These are phyloP conservation scores for Lithosia quadra DNA, from an alignment of 2,888 invertebrate species.

Conservation along the genomic window DNA sequence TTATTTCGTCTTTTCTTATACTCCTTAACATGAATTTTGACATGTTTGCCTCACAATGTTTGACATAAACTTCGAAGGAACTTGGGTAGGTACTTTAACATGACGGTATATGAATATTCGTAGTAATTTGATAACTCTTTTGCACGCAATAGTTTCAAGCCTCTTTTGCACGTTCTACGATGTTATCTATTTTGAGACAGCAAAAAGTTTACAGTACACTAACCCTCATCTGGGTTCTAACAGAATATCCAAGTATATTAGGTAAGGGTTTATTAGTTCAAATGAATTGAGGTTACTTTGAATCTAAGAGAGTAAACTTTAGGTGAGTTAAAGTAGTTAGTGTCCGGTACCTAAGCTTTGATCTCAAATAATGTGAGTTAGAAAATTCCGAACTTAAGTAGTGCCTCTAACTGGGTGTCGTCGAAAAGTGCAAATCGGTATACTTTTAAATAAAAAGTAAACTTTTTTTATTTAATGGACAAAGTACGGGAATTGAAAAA, in stretches of 20 bases:
- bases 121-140: neutral
- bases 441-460: neutral
- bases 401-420: neutral
- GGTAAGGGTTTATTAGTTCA: neutral
- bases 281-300: conserved; percentile 13
- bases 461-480: neutral
- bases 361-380: neutral
- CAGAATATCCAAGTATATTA: conserved; percentile 1
- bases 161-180: neutral
- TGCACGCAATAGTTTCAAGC: neutral
- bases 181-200: neutral
- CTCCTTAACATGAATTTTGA: neutral
- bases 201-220: neutral
- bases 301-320: neutral
- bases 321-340: conserved; percentile 13
- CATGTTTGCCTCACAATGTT: no score
- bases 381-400: neutral
- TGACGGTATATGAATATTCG: neutral
- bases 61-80: no score
- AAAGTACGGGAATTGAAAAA: no score
- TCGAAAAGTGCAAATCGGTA: neutral
- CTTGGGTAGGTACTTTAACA: no score
- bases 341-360: neutral
- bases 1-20: no score
- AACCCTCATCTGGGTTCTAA: neutral